A percentile compares a stretch with the other conserved stretches of the same genome.
Evolutionary conservation across 2,888 invertebrate genomes (phyloP).

Genomic region (Meiosimyza decipiens): DNA sequence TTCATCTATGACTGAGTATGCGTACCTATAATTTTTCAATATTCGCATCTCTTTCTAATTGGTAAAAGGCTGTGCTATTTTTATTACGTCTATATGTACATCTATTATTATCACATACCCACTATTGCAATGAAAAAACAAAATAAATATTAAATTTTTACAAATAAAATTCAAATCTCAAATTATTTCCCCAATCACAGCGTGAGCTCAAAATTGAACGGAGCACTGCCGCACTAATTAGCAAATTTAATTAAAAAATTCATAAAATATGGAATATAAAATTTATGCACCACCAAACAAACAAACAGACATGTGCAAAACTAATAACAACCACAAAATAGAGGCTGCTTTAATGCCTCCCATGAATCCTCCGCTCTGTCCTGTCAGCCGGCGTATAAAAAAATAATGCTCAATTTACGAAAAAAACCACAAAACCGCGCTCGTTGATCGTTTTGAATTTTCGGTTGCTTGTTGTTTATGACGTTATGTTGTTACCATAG

Average conservation of each 20-base stretch:
- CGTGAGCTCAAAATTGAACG: background rate
- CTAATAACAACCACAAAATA: slow-evolving; percentile 5
- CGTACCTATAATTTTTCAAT: background rate
- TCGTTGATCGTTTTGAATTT: slow-evolving; percentile 31
- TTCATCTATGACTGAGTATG: background rate
- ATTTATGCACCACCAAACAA: slow-evolving; percentile 15
- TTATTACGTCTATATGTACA: background rate
- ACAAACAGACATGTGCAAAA: background rate
- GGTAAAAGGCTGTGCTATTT: background rate
- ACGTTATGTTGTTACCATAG: background rate
- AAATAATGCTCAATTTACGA: slow-evolving; percentile 13
- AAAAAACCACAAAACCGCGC: slow-evolving; percentile 32
- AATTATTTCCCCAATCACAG: slow-evolving; percentile 30
- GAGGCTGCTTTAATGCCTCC: slow-evolving; percentile 1
- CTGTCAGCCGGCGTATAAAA: background rate
- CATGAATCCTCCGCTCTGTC: background rate
- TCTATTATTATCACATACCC: background rate
- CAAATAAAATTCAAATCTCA: slow-evolving; percentile 27
- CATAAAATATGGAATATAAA: slow-evolving; percentile 24
- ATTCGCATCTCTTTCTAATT: background rate
- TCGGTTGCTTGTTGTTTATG: slow-evolving; percentile 19
- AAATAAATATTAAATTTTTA: background rate
- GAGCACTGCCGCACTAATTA: slow-evolving; percentile 12
- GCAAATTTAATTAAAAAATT: slow-evolving; percentile 32
- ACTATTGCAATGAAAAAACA: background rate